These are phyloP conservation scores for Coelinius sp. DNA, from an alignment of 2,888 invertebrate genomes.

Conservation along the genomic window DNA sequence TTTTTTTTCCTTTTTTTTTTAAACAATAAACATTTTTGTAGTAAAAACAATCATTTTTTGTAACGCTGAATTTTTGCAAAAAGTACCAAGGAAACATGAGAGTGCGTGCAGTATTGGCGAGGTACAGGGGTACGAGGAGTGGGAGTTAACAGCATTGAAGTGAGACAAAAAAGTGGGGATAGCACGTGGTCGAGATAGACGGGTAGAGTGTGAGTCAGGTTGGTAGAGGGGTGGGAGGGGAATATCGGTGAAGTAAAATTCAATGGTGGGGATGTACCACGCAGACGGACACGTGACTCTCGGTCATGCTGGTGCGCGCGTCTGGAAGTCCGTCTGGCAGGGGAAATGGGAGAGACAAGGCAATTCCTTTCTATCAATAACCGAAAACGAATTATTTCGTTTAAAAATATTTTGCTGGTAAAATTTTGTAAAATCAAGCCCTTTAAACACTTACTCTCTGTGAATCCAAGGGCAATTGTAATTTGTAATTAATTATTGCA, in stretches of 20 bases:
- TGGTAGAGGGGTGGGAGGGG: constrained; percentile 16
- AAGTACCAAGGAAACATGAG: constrained; percentile 26
- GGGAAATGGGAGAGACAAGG: constrained; percentile 15
- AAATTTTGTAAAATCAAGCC: background rate
- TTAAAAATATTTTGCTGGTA: background rate
- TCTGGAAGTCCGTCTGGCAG: constrained; percentile 17
- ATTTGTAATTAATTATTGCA: too few species aligned
- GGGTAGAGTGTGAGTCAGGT: constrained; percentile 42
- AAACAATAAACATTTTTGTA: too few species aligned
- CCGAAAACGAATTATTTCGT: background rate
- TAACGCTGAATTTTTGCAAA: constrained; percentile 9
- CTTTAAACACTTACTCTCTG: too few species aligned
- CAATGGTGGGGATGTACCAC: background rate
- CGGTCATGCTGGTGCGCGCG: constrained; percentile 44
- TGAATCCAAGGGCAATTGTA: too few species aligned
- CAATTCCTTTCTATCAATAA: background rate
- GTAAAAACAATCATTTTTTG: background rate
- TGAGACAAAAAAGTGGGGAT: constrained; percentile 30
- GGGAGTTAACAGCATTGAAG: background rate
- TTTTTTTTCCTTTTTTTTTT: too few species aligned
- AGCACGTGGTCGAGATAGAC: constrained; percentile 49
- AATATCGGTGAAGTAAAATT: background rate
- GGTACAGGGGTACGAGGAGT: background rate
- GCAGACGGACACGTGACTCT: constrained; percentile 49
- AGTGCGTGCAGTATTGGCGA: constrained; percentile 25